Evolutionary conservation across 2,888 invertebrate species (phyloP).

Genomic region (Nematopogon swammerdamellus): DNA sequence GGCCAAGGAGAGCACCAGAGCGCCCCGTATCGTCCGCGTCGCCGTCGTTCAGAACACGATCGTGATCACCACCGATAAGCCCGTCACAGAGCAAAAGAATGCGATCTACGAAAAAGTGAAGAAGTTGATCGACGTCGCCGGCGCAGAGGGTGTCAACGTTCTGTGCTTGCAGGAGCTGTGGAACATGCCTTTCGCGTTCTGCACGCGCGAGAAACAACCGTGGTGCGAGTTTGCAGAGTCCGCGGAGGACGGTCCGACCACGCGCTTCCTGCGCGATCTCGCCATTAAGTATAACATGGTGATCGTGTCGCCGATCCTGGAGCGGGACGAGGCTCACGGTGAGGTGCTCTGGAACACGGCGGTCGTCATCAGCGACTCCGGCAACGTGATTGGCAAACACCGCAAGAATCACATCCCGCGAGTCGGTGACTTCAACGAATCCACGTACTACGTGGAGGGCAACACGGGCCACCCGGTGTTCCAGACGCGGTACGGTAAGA

Average conservation of each 20-base stretch:
- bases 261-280: conserved; percentile 74
- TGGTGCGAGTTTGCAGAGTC: conserved; percentile 98
- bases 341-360: conserved; percentile 95
- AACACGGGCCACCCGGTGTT: conserved; percentile 95
- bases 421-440: conserved; percentile 98
- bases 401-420: conserved; percentile 98
- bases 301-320: conserved; percentile 92
- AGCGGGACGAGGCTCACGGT: conserved; percentile 82
- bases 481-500: conserved; percentile 80
- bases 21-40: conserved; percentile 74
- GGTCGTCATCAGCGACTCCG: conserved; percentile 89
- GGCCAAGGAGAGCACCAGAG: conserved; percentile 51
- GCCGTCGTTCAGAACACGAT: conserved; percentile 89
- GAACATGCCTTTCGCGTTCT: conserved; percentile 99
- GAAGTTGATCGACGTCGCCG: conserved; percentile 79
- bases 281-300: conserved; percentile 89
- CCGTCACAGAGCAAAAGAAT: conserved; percentile 74
- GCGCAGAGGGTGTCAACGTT: conserved; percentile 79
- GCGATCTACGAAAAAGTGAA: conserved; percentile 77
- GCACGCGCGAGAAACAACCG: conserved; percentile 93
- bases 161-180: conserved; percentile 96
- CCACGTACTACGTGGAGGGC: conserved; percentile 96
- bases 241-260: conserved; percentile 85
- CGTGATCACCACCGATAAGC: conserved; percentile 71
- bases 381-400: conserved; percentile 90